phyloP scores from a whole-genome alignment of 1,140 invertebrate species.

The Scaptomyza pallida region DNA sequence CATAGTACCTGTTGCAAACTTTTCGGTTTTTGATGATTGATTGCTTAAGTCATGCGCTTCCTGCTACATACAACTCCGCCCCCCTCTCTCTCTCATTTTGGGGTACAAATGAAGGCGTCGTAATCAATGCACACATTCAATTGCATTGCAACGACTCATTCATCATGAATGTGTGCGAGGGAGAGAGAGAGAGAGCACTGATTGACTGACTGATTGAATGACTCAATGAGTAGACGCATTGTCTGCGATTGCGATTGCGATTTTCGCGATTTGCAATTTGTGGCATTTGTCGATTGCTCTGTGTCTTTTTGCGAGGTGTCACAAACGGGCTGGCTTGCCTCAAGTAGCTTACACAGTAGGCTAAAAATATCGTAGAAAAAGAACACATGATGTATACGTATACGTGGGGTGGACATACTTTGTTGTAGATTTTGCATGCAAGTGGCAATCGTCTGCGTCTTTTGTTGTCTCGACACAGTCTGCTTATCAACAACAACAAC shows the following conservation, averaged over 20 bases:
- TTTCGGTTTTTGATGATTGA: no score
- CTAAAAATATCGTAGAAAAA: slow-evolving; percentile 69
- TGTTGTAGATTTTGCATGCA: slow-evolving; percentile 53
- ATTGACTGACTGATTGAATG: slow-evolving; percentile 41
- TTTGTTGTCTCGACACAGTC: slow-evolving; percentile 80
- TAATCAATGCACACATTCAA: slow-evolving; percentile 50
- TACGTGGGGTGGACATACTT: slow-evolving; percentile 19
- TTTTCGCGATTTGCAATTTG: slow-evolving; percentile 41
- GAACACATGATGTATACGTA: slow-evolving; percentile 14
- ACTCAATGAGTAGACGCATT: slow-evolving; percentile 65
- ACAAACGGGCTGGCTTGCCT: slow-evolving; percentile 21
- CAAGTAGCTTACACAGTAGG: slow-evolving; percentile 36
- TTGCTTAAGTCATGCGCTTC: background rate
- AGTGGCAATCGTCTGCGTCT: slow-evolving; percentile 76
- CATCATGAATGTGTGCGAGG: background rate
- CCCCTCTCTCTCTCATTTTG: slow-evolving; percentile 2
- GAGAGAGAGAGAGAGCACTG: background rate
- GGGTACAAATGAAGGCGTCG: no score
- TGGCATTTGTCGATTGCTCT: slow-evolving; percentile 57
- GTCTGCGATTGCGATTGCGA: no score
- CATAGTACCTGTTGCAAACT: no score
- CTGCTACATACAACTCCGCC: no score
- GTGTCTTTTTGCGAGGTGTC: slow-evolving; percentile 30
- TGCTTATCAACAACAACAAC: slow-evolving; percentile 61
- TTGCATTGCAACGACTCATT: slow-evolving; percentile 1